Conservation (phyloP, 2,113 vertebrate genomes). For the Hucho hucho region DNA sequence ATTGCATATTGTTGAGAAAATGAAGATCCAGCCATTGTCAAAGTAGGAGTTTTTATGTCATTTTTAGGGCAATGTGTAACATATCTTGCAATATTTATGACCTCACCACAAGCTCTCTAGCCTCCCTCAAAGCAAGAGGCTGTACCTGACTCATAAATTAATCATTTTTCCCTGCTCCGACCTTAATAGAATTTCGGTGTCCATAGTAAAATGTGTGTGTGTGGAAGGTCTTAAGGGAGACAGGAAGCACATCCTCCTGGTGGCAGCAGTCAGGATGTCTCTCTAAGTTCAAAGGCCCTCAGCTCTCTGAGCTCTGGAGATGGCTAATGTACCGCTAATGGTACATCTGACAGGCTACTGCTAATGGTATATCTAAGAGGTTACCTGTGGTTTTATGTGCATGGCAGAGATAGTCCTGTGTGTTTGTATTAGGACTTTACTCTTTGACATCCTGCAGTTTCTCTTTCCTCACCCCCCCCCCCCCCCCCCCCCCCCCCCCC, state of each 20-base stretch:
- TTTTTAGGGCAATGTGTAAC: constrained; percentile 68
- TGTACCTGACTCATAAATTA: constrained; percentile 60
- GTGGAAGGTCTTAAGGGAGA: constrained; percentile 32
- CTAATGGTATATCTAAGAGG: constrained; percentile 42
- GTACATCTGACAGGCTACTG: constrained; percentile 41
- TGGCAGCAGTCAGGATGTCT: constrained; percentile 43
- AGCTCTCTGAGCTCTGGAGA: constrained; percentile 24
- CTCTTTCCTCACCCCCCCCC: background rate
- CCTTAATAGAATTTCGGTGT: constrained; percentile 67
- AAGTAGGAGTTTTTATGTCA: constrained; percentile 31
- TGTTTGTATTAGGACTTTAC: constrained; percentile 5
- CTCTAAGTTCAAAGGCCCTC: constrained; percentile 52
- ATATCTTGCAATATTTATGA: constrained; percentile 70
- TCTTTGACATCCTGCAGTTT: constrained; percentile 19
- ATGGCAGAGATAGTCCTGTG: background rate
- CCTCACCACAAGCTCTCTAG: constrained; percentile 47
- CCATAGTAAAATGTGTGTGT: constrained; percentile 45
- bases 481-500: constrained; percentile 30
- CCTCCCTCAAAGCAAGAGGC: constrained; percentile 49
- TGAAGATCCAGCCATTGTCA: constrained; percentile 10
- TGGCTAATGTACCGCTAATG: constrained; percentile 41
- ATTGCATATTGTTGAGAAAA: no score
- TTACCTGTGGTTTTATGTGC: background rate
- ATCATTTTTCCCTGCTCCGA: constrained; percentile 56
- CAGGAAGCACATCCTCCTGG: constrained; percentile 38